These are phyloP conservation scores for Loriculus beryllinus DNA, from an alignment of 2,797 vertebrate genomes.

Conservation along the genomic window DNA sequence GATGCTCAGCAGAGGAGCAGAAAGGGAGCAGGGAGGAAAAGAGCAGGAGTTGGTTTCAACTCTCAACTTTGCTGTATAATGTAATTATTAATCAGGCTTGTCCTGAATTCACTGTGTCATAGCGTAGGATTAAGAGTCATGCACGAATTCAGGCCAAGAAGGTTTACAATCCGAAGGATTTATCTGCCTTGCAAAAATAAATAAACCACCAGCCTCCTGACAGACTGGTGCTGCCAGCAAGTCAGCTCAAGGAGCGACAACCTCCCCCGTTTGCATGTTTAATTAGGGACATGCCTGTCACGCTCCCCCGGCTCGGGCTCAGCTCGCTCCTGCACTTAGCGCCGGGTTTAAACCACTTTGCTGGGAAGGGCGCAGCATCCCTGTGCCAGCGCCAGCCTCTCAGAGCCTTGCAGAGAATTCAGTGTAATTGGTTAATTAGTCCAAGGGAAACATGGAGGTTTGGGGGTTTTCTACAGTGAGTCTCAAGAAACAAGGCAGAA, in stretches of 20 bases:
- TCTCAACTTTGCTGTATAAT: slow-evolving; percentile 46
- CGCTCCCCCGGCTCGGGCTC: background rate
- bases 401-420: background rate
- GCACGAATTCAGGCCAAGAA: slow-evolving; percentile 65
- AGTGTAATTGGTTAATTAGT: background rate
- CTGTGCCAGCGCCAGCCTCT: background rate
- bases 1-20: background rate
- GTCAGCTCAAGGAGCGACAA: slow-evolving; percentile 29
- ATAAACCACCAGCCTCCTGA: slow-evolving; percentile 47
- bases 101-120: slow-evolving; percentile 64
- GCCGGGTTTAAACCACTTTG: background rate
- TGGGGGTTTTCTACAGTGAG: accelerated
- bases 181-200: slow-evolving; percentile 61
- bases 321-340: background rate
- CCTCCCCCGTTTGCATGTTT: slow-evolving; percentile 39
- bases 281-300: slow-evolving; percentile 21
- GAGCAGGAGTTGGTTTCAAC: background rate
- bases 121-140: slow-evolving; percentile 59
- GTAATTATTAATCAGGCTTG: slow-evolving; percentile 57
- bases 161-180: slow-evolving; percentile 62
- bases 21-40: background rate
- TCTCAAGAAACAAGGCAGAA: background rate
- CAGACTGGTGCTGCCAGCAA: slow-evolving; percentile 12
- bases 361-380: background rate
- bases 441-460: background rate